Conservation (phyloP, 2,797 vertebrate genomes). For the Picus viridis region DNA sequence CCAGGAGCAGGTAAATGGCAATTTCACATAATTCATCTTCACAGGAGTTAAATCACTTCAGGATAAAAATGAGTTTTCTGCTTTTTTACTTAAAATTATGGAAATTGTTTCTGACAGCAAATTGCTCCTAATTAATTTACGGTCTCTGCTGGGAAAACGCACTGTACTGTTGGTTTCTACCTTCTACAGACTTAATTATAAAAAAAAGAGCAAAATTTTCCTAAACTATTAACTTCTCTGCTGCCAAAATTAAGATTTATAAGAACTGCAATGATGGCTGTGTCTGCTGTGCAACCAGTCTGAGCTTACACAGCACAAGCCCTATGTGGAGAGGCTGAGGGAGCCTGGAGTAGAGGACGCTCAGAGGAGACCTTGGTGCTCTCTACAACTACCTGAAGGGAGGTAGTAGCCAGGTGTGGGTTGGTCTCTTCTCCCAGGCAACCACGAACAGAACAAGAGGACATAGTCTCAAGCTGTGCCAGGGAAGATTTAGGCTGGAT, state of each 20-base stretch:
- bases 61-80: constrained; percentile 76
- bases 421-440: too few species aligned
- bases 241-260: constrained; percentile 56
- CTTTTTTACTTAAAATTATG: constrained; percentile 81
- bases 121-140: constrained; percentile 85
- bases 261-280: not conserved
- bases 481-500: too few species aligned
- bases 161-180: constrained; percentile 81
- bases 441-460: too few species aligned
- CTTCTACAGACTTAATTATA: constrained; percentile 81
- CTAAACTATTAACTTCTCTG: constrained; percentile 74
- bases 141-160: constrained; percentile 81
- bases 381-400: too few species aligned
- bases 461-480: too few species aligned
- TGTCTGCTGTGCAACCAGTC: not conserved
- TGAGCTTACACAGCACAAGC: not conserved
- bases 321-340: too few species aligned
- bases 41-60: constrained; percentile 79
- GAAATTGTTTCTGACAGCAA: constrained; percentile 84
- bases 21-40: constrained; percentile 75
- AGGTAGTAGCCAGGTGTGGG: too few species aligned
- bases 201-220: constrained; percentile 72
- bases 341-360: too few species aligned
- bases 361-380: too few species aligned
- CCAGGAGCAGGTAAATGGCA: constrained; percentile 60